phyloP scores from a whole-genome alignment of 2,888 invertebrate species.

The Phragmatobia fuliginosa region DNA sequence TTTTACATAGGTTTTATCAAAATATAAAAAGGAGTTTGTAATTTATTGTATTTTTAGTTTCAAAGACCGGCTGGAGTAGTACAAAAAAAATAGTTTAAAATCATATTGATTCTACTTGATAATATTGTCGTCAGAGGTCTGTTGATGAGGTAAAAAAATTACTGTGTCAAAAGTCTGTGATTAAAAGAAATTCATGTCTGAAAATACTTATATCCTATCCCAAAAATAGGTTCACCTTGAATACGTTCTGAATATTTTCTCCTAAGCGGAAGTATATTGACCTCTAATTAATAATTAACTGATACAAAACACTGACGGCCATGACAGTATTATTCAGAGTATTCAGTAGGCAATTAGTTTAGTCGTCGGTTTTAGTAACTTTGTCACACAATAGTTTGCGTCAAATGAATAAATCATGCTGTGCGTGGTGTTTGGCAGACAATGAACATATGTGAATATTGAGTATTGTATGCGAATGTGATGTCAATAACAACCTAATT shows the following conservation, averaged over 20 bases:
- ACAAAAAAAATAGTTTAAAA: neutral
- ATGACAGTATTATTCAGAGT: conserved; percentile 31
- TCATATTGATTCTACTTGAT: neutral
- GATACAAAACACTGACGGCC: conserved; percentile 19
- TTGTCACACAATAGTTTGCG: conserved; percentile 54
- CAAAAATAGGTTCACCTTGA: neutral
- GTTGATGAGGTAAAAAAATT: too few species aligned
- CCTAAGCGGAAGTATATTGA: conserved; percentile 6
- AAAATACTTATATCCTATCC: neutral
- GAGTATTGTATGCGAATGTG: conserved; percentile 52
- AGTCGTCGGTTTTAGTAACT: conserved; percentile 42
- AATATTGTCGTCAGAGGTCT: too few species aligned
- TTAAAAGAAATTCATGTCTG: neutral
- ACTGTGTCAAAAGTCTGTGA: too few species aligned
- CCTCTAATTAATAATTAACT: conserved; percentile 24
- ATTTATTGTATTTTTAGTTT: neutral
- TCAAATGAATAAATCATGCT: conserved; percentile 68
- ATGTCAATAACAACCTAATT: conserved; percentile 57
- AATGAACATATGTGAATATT: conserved; percentile 64
- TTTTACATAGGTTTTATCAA: too few species aligned
- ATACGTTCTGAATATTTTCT: neutral
- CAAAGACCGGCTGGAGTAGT: too few species aligned
- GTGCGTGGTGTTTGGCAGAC: conserved; percentile 52
- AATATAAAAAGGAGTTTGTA: neutral
- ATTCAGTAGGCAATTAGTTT: conserved; percentile 46